A percentile compares a stretch with the other conserved stretches of the same genome.
phyloP scores from a whole-genome alignment of 2,797 vertebrate genomes.

The Neoniphon sammara region DNA sequence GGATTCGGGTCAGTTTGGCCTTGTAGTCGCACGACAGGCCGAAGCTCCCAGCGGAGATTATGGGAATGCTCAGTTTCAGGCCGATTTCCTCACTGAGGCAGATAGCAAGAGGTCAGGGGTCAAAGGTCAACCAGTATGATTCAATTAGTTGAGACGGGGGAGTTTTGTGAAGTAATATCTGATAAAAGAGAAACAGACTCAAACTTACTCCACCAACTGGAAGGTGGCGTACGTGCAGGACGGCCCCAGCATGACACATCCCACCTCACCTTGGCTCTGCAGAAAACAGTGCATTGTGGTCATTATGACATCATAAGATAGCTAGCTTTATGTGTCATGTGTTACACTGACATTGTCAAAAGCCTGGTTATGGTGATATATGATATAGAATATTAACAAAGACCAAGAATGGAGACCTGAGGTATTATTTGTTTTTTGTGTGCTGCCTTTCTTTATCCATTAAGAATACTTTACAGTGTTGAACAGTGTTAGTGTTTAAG shows the following conservation, averaged over 20 bases:
- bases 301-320: background rate
- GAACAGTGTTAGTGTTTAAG: too few relatives aligned
- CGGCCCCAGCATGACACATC: constrained; percentile 92
- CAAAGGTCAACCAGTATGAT: background rate
- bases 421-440: too few relatives aligned
- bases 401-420: too few relatives aligned
- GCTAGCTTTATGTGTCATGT: too few relatives aligned
- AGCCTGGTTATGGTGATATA: too few relatives aligned
- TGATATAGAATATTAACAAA: too few relatives aligned
- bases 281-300: constrained; percentile 4
- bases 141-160: background rate
- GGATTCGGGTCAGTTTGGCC: constrained; percentile 87
- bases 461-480: too few relatives aligned
- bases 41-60: constrained; percentile 97
- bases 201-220: constrained; percentile 95
- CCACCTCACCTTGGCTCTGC: constrained; percentile 72
- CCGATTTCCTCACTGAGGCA: constrained; percentile 82
- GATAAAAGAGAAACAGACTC: background rate
- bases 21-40: constrained; percentile 94
- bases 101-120: constrained; percentile 2
- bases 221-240: constrained; percentile 93
- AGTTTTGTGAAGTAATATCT: background rate
- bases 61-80: constrained; percentile 85
- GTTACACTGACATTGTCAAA: too few relatives aligned
- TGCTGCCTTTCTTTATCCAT: too few relatives aligned